Percentiles rank a stretch among this genome's conserved stretches.
Evolutionary conservation across 35 echinoderm and acorn worm genomes (phyloP).

Genomic region (Strongylocentrotus purpuratus): DNA sequence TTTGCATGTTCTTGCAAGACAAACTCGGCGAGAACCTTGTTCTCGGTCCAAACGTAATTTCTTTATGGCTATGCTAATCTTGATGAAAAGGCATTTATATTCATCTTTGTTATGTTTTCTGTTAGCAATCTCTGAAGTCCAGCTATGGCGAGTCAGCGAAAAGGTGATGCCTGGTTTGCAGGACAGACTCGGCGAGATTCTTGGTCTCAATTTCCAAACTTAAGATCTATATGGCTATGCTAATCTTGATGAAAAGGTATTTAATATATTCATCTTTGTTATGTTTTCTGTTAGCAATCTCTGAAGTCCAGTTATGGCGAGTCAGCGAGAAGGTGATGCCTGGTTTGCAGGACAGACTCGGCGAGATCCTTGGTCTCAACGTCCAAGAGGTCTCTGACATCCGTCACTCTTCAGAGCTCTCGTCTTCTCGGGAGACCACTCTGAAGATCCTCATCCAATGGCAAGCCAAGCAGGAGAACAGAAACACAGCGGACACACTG

Average conservation of each 20-base stretch:
- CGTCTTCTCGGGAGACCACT: neutral
- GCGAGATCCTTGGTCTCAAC: neutral
- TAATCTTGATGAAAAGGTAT: no score
- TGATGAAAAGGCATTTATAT: no score
- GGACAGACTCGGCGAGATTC: no score
- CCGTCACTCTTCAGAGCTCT: neutral
- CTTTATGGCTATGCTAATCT: no score
- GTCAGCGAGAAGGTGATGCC: slow-evolving; percentile 41
- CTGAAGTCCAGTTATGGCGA: neutral
- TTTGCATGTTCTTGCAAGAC: no score
- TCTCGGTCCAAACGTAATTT: no score
- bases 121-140: neutral
- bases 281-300: neutral
- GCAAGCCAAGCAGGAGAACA: slow-evolving; percentile 26
- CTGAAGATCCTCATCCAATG: neutral
- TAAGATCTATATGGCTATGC: no score
- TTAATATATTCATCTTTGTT: no score
- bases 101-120: no score
- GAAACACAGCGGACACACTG: neutral
- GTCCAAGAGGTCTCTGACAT: neutral
- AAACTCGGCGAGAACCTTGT: no score
- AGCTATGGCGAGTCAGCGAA: slow-evolving; percentile 17
- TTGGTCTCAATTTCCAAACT: no score
- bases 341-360: slow-evolving; percentile 16
- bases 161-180: slow-evolving; percentile 4